These are phyloP conservation scores for Meta bourneti DNA, from an alignment of 2,888 invertebrate genomes.

Conservation along the genomic window DNA sequence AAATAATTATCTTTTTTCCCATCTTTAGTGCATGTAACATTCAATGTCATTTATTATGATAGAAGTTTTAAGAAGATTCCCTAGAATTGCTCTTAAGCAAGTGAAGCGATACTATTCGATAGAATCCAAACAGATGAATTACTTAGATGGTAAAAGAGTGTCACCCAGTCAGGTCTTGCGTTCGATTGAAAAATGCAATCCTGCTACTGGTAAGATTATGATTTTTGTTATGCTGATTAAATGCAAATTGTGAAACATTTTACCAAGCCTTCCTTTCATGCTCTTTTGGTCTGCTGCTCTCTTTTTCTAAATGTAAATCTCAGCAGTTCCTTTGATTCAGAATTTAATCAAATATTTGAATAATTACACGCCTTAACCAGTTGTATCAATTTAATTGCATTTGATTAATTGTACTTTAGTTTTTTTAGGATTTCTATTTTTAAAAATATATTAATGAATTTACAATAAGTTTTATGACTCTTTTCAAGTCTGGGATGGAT, in stretches of 20 bases:
- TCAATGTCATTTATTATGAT: not conserved
- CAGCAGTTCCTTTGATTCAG: not conserved
- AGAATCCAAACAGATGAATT: conserved; percentile 77
- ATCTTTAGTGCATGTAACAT: not conserved
- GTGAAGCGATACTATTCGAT: conserved; percentile 21
- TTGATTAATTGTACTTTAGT: no score
- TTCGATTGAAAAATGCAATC: conserved; percentile 78
- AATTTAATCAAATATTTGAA: not conserved
- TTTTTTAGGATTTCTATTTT: no score
- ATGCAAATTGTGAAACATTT: no score
- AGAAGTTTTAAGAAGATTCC: not conserved
- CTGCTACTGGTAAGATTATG: conserved; percentile 78
- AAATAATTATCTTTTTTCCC: no score
- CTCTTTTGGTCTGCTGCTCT: not conserved
- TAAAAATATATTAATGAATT: no score
- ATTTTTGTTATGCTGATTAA: not conserved
- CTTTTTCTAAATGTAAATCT: not conserved
- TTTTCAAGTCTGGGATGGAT: no score
- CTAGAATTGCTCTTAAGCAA: not conserved
- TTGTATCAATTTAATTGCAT: no score
- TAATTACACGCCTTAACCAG: no score
- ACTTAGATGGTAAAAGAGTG: conserved; percentile 77
- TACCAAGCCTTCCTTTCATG: not conserved
- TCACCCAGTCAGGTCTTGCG: conserved; percentile 69
- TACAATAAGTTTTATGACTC: no score